Evolutionary conservation across 2,797 vertebrate genomes (phyloP).

Genomic region (Aldrovandia affinis): DNA sequence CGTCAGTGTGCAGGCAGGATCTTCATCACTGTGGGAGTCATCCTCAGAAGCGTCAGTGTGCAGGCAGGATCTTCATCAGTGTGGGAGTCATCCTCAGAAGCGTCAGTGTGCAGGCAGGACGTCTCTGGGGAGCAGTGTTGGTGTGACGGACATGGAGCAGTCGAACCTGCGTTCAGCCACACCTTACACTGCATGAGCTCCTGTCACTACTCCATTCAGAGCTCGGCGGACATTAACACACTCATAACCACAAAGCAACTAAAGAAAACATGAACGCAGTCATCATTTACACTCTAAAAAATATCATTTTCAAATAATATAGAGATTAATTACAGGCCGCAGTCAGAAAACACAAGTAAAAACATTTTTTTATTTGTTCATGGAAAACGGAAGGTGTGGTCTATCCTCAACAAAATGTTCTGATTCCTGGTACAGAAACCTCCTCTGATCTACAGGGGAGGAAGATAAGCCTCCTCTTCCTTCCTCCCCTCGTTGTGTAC

Average conservation of each 20-base stretch:
- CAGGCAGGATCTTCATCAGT: too few relatives aligned
- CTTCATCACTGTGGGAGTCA: too few relatives aligned
- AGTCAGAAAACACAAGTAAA: not conserved
- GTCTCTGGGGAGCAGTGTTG: not conserved
- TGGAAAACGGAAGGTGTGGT: not conserved
- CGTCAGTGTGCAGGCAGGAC: too few relatives aligned
- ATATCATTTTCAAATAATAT: not conserved
- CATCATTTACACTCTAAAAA: not conserved
- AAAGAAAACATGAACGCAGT: not conserved
- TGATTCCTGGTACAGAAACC: not conserved
- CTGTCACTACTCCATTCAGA: not conserved
- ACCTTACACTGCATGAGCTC: not conserved
- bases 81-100: too few relatives aligned
- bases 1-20: too few relatives aligned
- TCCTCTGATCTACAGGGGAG: not conserved
- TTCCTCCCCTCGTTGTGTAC: not conserved
- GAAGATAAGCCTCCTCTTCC: not conserved
- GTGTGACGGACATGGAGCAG: not conserved
- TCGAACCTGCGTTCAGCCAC: not conserved
- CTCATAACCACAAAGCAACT: not conserved
- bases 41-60: too few relatives aligned
- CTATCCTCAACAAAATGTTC: not conserved
- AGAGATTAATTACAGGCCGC: not conserved
- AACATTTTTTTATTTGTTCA: not conserved
- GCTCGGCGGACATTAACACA: not conserved